Evolutionary conservation across 2,888 invertebrate genomes (phyloP).

Genomic region (Hymenopus coronatus): DNA sequence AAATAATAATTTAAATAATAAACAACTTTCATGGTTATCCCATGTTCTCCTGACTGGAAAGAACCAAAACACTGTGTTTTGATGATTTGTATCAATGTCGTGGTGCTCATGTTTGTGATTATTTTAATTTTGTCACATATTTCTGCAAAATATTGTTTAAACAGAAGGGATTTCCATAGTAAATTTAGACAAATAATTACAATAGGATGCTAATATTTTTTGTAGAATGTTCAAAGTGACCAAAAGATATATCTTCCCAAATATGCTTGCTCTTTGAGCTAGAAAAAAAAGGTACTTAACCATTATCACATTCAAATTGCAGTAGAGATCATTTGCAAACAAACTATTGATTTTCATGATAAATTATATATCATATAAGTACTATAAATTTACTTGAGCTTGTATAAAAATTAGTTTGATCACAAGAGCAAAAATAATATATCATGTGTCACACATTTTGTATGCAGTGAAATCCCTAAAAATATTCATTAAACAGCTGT

Average conservation of each 20-base stretch:
- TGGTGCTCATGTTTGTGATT: background rate
- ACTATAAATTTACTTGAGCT: background rate
- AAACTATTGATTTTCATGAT: background rate
- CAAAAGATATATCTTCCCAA: conserved; percentile 21
- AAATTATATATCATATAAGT: background rate
- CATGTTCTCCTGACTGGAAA: background rate
- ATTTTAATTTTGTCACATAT: background rate
- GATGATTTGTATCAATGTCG: background rate
- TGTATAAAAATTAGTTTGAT: background rate
- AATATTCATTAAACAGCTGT: background rate
- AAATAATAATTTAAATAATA: too few species aligned
- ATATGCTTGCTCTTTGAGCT: conserved; percentile 20
- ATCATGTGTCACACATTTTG: background rate
- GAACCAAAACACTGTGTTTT: background rate
- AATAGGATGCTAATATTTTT: background rate
- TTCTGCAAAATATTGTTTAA: background rate
- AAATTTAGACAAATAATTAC: background rate
- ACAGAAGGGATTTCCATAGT: background rate
- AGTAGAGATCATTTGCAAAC: background rate
- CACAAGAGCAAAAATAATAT: background rate
- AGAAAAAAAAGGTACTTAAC: background rate
- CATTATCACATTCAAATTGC: background rate
- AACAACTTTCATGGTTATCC: background rate
- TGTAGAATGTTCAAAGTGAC: background rate
- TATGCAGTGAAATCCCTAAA: background rate